A percentile compares a stretch with the other conserved stretches of the same genome.
Evolutionary conservation across 2,797 vertebrate species (phyloP).

Genomic region (Podarcis lilfordi): DNA sequence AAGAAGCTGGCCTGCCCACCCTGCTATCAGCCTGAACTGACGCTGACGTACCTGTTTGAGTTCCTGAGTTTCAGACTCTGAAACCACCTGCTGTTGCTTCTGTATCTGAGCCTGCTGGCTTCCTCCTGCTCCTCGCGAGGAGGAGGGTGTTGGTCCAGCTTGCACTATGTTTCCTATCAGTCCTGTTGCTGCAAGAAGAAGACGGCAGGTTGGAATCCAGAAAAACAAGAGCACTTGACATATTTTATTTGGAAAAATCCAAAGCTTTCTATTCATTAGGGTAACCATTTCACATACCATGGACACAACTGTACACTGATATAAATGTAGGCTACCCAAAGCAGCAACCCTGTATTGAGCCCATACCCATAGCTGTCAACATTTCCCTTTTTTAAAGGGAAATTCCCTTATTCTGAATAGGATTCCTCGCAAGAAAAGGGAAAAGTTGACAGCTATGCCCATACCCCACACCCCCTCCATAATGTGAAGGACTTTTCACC

Average conservation of each 20-base stretch:
- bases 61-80: conserved; percentile 88
- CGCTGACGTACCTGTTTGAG: conserved; percentile 86
- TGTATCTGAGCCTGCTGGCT: conserved; percentile 81
- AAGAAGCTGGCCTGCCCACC: too few species aligned
- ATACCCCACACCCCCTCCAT: too few species aligned
- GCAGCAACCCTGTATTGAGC: neutral
- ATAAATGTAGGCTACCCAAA: neutral
- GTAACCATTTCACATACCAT: neutral
- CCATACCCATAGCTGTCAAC: too few species aligned
- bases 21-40: neutral
- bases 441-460: neutral
- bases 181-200: conserved; percentile 74
- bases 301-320: too few species aligned
- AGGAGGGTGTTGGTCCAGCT: conserved; percentile 65
- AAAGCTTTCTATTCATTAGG: too few species aligned
- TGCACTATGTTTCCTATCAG: conserved; percentile 73
- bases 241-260: too few species aligned
- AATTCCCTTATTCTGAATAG: too few species aligned
- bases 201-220: neutral
- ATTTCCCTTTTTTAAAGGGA: too few species aligned
- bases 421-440: too few species aligned
- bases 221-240: too few species aligned
- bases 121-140: conserved; percentile 68
- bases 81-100: conserved; percentile 80
- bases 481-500: neutral